A percentile compares a stretch with the other conserved stretches of the same genome.
Conservation (phyloP, 2,888 invertebrate genomes). For the Masnerella sp. region DNA sequence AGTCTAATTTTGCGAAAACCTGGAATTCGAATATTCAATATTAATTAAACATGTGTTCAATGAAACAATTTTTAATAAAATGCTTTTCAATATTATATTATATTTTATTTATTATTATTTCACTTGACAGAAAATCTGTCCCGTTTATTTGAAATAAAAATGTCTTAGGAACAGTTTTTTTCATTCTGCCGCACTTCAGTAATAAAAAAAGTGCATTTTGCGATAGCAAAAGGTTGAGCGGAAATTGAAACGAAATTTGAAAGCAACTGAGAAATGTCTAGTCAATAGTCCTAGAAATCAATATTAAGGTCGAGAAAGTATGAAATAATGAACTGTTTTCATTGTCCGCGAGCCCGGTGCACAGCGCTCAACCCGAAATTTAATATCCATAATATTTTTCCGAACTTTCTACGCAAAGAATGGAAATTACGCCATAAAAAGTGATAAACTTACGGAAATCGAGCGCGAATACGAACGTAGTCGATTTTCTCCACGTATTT, state of each 20-base stretch:
- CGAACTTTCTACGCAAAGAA: conserved; percentile 20
- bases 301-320: conserved; percentile 38
- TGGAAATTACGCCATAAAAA: conserved; percentile 25
- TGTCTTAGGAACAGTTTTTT: neutral
- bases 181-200: too few relatives aligned
- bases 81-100: too few relatives aligned
- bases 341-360: neutral
- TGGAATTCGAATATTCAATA: too few relatives aligned
- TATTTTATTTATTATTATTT: too few relatives aligned
- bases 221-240: neutral
- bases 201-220: neutral
- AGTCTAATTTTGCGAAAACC: neutral
- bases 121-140: too few relatives aligned
- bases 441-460: conserved; percentile 19
- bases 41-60: too few relatives aligned
- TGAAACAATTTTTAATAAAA: too few relatives aligned
- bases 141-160: too few relatives aligned
- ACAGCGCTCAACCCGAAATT: conserved; percentile 15
- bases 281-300: conserved; percentile 38
- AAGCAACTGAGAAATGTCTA: conserved; percentile 34
- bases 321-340: conserved; percentile 27
- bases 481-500: conserved; percentile 16
- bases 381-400: conserved; percentile 23
- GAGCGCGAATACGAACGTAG: neutral
- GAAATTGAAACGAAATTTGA: conserved; percentile 22